Evolutionary conservation across 2,888 invertebrate species (phyloP), one percentile per base, ranked within the genome.

Genomic region (Cistogaster globosa): DNA sequence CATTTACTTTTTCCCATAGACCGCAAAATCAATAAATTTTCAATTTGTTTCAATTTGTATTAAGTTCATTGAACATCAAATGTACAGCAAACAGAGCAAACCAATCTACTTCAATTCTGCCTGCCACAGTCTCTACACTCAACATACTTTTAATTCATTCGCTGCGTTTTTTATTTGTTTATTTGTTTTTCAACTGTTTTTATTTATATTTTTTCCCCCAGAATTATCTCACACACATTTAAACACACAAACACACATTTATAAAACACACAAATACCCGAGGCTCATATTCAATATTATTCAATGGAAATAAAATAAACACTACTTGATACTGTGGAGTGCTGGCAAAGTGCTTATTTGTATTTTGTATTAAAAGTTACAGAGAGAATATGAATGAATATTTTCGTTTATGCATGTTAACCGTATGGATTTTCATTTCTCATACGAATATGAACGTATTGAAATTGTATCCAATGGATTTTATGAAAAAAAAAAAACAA

Each of bases 1-100:
- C 84, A 81, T 81, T 74, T 77, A 69, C 69, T 78, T 67, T 67
- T 51, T 26, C 38, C 60, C 72, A 74, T 84, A 77, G 74, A 84
- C 84, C 84, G 69, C 84, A 84, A 84, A 84, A 84, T 84, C 84
- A 84, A 84, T 84, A 84, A 84, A 84, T 84, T 84, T 84, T 84
- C 84, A 84, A 84, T 84, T 84, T 84, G 81, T 84, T 84, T 84
- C 84, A 84, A 84, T 84, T 81, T 84, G 84, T 82, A 78, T 84
- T 84, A 77, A 84, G 84, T 84, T 84, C 84, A 84, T 77, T 81
- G 84, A 84, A 81, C 84, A 85, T 82, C 82, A 82, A 82, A 82
- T 78, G 84, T 78, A 82, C 57, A 81, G 65, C 80, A 55, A 53
- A 38, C 57, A 75, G 38, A 45, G 69, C 32, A 65, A 80, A 65